These are phyloP conservation scores for Orius insidiosus DNA, from an alignment of 1,140 invertebrate species.

Conservation along the genomic window DNA sequence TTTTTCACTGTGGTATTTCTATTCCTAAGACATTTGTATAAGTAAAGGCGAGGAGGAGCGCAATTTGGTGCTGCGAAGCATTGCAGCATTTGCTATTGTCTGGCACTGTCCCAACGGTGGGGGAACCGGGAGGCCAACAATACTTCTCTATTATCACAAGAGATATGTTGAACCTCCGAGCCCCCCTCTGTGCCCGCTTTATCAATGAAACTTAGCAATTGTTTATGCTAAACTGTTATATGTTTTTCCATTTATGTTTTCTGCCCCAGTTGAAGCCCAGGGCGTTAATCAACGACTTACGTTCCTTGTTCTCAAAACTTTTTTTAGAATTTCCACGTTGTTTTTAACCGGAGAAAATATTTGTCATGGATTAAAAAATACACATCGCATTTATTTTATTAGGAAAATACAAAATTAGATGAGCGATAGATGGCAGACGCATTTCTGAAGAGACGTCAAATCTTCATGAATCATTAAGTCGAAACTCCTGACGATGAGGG, in stretches of 20 bases:
- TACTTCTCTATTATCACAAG: slow-evolving; percentile 11
- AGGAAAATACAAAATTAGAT: too few relatives aligned
- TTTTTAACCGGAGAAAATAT: too few relatives aligned
- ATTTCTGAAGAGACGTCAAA: too few relatives aligned
- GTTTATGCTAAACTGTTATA: slow-evolving; percentile 11
- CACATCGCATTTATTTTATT: too few relatives aligned
- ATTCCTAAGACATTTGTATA: slow-evolving; percentile 12
- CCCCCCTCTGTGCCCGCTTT: neutral
- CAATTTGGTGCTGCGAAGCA: slow-evolving; percentile 10
- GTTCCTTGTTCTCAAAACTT: too few relatives aligned
- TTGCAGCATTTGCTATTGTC: slow-evolving; percentile 9
- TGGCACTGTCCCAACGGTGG: slow-evolving; percentile 5
- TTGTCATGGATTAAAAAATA: too few relatives aligned
- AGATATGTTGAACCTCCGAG: slow-evolving; percentile 3
- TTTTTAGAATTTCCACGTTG: too few relatives aligned
- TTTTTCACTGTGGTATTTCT: slow-evolving; percentile 10
- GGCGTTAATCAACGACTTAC: neutral
- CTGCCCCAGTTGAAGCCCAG: slow-evolving; percentile 7
- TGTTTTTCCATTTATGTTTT: slow-evolving; percentile 12
- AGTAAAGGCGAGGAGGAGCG: slow-evolving; percentile 10
- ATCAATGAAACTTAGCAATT: slow-evolving; percentile 12
- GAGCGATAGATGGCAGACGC: too few relatives aligned
- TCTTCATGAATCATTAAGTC: too few relatives aligned
- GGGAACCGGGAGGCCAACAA: slow-evolving; percentile 5
- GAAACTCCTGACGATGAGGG: too few relatives aligned